Evolutionary conservation across 1,140 invertebrate genomes (phyloP).

Genomic region (Steinernema khuongi): DNA sequence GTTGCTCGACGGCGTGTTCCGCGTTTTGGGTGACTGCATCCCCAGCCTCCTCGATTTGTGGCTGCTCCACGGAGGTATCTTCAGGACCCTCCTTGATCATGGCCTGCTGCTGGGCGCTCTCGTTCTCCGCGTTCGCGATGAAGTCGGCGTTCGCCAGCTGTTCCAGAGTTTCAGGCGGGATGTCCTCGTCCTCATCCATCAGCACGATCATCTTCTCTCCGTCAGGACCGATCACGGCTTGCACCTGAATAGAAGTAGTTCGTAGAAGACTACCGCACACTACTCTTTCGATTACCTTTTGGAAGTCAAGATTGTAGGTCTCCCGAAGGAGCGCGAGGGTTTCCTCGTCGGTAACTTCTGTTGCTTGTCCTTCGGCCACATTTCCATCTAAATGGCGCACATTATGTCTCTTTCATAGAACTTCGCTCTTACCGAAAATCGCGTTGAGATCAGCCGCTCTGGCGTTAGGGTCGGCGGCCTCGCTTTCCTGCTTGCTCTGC

Average conservation of each 20-base stretch:
- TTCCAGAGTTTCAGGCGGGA: not conserved
- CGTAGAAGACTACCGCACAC: not conserved
- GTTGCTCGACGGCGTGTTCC: no score
- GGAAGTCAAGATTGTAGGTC: not conserved
- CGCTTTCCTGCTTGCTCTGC: not conserved
- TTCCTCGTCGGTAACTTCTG: not conserved
- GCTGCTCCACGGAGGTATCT: not conserved
- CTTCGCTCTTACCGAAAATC: not conserved
- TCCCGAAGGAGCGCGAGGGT: not conserved
- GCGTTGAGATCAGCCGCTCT: not conserved
- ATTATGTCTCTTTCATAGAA: not conserved
- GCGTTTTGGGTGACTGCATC: no score
- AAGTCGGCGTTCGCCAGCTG: not conserved
- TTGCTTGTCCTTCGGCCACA: not conserved
- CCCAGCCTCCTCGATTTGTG: no score
- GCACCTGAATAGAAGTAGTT: not conserved
- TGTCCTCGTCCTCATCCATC: not conserved
- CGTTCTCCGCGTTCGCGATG: not conserved
- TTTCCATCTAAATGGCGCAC: not conserved
- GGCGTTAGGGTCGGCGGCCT: not conserved
- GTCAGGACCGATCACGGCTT: conserved; percentile 4
- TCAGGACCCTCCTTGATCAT: not conserved
- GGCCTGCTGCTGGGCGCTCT: not conserved
- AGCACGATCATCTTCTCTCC: conserved; percentile 6
- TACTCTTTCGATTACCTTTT: not conserved